Evolutionary conservation across 2,113 vertebrate species (phyloP).

Genomic region (Brachypodius melanocephalos): DNA sequence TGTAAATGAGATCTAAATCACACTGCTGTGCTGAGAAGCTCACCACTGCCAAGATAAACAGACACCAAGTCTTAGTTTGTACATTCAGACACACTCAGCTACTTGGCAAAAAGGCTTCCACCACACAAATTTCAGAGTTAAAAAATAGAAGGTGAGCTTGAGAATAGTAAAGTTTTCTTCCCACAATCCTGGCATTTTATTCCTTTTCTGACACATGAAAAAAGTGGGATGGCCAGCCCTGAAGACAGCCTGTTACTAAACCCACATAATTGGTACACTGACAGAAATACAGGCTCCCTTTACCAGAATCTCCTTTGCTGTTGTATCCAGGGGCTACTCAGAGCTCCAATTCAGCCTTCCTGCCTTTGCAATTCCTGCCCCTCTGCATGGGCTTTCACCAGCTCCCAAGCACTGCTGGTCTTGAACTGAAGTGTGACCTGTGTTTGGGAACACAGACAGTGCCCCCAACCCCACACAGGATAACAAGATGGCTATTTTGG

Average conservation of each 20-base stretch:
- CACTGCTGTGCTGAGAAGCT: background rate
- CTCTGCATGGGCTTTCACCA: background rate
- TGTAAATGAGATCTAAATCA: background rate
- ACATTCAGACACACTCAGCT: background rate
- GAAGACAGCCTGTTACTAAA: background rate
- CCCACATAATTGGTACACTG: background rate
- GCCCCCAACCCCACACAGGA: background rate
- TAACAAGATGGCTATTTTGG: rapidly evolving
- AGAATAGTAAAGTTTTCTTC: background rate
- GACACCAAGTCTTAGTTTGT: background rate
- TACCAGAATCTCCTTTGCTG: background rate
- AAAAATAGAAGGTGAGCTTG: constrained; percentile 18
- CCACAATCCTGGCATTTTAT: background rate
- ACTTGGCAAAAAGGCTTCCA: background rate
- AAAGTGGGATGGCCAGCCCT: background rate
- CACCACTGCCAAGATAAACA: background rate
- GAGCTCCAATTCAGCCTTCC: background rate
- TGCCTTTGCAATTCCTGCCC: background rate
- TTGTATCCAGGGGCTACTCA: background rate
- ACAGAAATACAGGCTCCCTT: background rate
- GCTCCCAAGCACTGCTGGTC: background rate
- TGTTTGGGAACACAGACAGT: background rate
- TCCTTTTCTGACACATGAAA: background rate
- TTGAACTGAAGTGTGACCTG: background rate
- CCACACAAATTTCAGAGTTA: constrained; percentile 6